A percentile compares a stretch with the other conserved stretches of the same genome.
phyloP scores from a whole-genome alignment of 1,140 invertebrate species.

The Cherax quadricarinatus region DNA sequence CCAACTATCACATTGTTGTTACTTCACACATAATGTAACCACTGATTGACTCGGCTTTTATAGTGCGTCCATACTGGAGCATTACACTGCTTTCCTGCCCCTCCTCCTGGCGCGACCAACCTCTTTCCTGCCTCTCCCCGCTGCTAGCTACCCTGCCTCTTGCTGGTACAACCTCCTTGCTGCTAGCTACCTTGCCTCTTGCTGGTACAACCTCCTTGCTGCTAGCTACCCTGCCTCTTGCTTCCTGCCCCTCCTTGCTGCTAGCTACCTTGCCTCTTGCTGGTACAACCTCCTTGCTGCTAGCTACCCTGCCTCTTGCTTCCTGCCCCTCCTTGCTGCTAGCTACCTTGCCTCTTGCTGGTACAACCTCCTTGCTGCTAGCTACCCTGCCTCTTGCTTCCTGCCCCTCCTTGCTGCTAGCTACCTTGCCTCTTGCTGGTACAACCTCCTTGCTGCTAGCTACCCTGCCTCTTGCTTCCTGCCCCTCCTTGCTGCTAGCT shows the following conservation, averaged over 20 bases:
- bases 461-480: no score
- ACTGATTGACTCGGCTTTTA: slow-evolving; percentile 64
- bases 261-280: no score
- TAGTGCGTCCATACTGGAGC: slow-evolving; percentile 16
- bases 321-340: no score
- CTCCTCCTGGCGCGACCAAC: neutral
- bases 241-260: no score
- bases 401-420: neutral
- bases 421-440: neutral
- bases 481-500: no score
- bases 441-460: no score
- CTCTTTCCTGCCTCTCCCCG: neutral
- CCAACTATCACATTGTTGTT: slow-evolving; percentile 67
- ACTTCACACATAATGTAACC: slow-evolving; percentile 68
- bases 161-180: no score
- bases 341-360: neutral
- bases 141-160: neutral
- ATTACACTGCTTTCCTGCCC: slow-evolving; percentile 11
- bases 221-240: neutral
- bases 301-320: no score
- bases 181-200: neutral
- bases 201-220: neutral
- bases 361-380: no score
- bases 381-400: neutral
- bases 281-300: neutral